Conservation (phyloP, 2,113 vertebrate genomes). For the Calidris pygmaea region DNA sequence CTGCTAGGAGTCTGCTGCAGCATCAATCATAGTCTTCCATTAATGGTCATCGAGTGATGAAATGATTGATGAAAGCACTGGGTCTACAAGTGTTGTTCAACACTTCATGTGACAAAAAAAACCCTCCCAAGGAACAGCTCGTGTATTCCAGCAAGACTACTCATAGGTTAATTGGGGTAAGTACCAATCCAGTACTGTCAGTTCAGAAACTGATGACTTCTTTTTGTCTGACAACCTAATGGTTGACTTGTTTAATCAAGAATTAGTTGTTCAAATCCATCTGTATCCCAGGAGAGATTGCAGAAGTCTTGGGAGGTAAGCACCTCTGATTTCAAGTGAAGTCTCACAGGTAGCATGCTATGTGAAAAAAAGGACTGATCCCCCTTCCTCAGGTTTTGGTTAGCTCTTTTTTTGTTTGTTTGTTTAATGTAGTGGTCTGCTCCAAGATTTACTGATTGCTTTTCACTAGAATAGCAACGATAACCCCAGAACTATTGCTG, state of each 20-base stretch:
- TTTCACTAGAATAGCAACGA: slow-evolving; percentile 14
- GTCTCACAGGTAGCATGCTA: background rate
- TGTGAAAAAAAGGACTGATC: background rate
- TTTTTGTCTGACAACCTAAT: background rate
- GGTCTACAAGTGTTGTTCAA: background rate
- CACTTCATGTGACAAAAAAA: background rate
- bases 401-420: background rate
- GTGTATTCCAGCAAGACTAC: background rate
- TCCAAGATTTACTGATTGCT: background rate
- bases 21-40: background rate
- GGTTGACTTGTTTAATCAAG: background rate
- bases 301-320: background rate
- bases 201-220: background rate
- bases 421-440: background rate
- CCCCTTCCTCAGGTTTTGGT: too few species aligned
- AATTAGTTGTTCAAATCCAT: background rate
- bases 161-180: background rate
- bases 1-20: background rate
- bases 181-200: background rate
- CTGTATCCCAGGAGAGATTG: background rate
- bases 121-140: background rate
- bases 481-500: background rate
- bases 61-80: background rate
- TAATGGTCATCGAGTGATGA: background rate
- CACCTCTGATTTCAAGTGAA: background rate